phyloP scores from a whole-genome alignment of 1,140 invertebrate species.

The Diprion similis region DNA sequence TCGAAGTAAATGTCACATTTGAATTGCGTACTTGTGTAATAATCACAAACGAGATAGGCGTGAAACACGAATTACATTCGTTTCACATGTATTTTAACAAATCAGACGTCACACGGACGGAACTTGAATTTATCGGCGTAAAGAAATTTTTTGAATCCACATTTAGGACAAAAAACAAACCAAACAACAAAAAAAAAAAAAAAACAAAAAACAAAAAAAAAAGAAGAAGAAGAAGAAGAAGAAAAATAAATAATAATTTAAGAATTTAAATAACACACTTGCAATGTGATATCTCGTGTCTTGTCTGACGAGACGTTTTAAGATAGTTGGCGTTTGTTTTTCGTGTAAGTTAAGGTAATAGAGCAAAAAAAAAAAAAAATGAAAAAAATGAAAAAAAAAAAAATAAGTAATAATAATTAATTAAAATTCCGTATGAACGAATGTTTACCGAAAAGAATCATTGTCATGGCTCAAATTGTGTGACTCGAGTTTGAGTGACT shows the following conservation, averaged over 20 bases:
- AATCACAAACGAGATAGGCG: constrained; percentile 24
- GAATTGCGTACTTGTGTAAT: too few species aligned
- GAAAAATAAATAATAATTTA: background rate
- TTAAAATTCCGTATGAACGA: background rate
- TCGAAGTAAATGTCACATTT: too few species aligned
- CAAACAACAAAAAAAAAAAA: background rate
- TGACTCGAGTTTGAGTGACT: background rate
- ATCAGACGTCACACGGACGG: background rate
- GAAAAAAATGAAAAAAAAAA: constrained; percentile 15
- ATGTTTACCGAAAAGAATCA: background rate
- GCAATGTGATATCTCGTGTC: constrained; percentile 62
- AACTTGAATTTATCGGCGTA: background rate
- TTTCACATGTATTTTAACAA: background rate
- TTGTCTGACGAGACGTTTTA: constrained; percentile 59
- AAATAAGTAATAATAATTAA: constrained; percentile 19
- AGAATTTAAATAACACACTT: constrained; percentile 41
- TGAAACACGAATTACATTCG: background rate
- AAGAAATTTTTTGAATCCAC: too few species aligned
- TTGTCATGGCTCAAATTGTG: constrained; percentile 1
- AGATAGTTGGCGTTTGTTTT: constrained; percentile 52
- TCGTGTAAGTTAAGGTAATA: constrained; percentile 35
- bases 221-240: too few species aligned
- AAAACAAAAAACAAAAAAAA: too few species aligned
- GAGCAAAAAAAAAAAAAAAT: constrained; percentile 27
- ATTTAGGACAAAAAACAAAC: too few species aligned